Percentiles rank a stretch among this genome's conserved stretches.
Evolutionary conservation across 2,797 vertebrate species (phyloP).

Genomic region (Sitta carolinensis): DNA sequence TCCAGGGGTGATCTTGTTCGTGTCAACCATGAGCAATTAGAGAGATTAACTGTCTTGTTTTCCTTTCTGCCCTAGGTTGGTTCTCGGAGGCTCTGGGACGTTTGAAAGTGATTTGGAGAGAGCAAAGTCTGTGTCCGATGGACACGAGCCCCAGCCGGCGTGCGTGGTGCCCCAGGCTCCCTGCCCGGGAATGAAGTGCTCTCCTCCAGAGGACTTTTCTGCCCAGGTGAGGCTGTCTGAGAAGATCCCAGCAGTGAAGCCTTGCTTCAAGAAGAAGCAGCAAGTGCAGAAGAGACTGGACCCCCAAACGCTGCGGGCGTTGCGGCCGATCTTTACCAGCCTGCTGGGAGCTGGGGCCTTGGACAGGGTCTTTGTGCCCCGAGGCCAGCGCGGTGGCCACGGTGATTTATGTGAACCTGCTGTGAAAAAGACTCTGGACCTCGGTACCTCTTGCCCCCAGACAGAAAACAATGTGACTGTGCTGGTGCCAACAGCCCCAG

Average conservation of each 20-base stretch:
- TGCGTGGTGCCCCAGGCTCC: slow-evolving; percentile 67
- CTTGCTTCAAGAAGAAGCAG: slow-evolving; percentile 97
- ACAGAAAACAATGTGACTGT: slow-evolving; percentile 72
- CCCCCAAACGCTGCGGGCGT: slow-evolving; percentile 85
- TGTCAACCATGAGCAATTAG: slow-evolving; percentile 53
- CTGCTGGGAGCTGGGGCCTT: slow-evolving; percentile 86
- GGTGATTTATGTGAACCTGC: slow-evolving; percentile 84
- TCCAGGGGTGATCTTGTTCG: slow-evolving; percentile 59
- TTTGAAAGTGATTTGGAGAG: slow-evolving; percentile 51
- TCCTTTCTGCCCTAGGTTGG: slow-evolving; percentile 41
- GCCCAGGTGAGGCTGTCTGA: slow-evolving; percentile 82
- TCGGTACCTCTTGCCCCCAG: slow-evolving; percentile 82
- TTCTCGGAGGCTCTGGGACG: slow-evolving; percentile 43
- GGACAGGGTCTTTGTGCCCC: slow-evolving; percentile 88
- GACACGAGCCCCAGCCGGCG: slow-evolving; percentile 72
- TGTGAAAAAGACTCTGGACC: slow-evolving; percentile 85
- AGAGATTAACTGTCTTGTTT: slow-evolving; percentile 57
- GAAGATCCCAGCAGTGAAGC: slow-evolving; percentile 92
- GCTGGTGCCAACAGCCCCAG: slow-evolving; percentile 76
- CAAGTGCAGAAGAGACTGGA: slow-evolving; percentile 86
- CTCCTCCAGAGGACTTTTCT: slow-evolving; percentile 78
- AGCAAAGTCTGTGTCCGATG: slow-evolving; percentile 74
- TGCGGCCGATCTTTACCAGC: slow-evolving; percentile 90
- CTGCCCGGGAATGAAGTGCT: slow-evolving; percentile 42
- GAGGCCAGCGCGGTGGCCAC: slow-evolving; percentile 77